Conservation (phyloP, 2,113 vertebrate species). For the Passer montanus region DNA sequence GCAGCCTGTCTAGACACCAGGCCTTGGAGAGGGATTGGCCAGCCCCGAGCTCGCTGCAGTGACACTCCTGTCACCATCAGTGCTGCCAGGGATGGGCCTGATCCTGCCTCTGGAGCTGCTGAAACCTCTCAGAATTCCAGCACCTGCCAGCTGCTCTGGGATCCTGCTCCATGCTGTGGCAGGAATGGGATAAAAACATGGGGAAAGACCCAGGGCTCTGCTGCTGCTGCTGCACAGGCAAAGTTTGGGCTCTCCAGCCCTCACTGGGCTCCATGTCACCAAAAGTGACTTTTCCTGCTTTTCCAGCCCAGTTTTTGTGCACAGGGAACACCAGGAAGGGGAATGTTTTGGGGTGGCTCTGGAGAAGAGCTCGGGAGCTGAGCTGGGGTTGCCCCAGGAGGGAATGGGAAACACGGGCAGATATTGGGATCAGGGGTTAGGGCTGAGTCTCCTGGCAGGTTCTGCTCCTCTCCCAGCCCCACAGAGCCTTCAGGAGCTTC, state of each 20-base stretch:
- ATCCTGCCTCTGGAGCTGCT: neutral
- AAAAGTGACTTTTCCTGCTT: neutral
- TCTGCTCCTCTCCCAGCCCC: neutral
- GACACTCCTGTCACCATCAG: conserved; percentile 62
- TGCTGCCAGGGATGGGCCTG: conserved; percentile 35
- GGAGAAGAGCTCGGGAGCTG: neutral
- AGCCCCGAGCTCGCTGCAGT: conserved; percentile 24
- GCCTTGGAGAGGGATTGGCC: conserved; percentile 50
- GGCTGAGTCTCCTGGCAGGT: neutral
- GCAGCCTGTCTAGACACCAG: conserved; percentile 68
- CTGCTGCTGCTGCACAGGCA: neutral
- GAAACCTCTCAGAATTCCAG: neutral
- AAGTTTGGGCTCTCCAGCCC: neutral
- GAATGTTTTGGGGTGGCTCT: neutral
- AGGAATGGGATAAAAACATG: neutral
- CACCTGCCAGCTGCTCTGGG: neutral
- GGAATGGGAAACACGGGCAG: neutral
- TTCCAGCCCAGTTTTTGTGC: neutral
- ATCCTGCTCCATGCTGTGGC: neutral
- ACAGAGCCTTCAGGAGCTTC: neutral
- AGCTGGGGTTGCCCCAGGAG: neutral
- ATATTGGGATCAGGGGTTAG: neutral
- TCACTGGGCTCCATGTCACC: accelerated
- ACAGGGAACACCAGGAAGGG: neutral
- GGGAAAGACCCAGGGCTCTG: neutral